Evolutionary conservation across 2,888 invertebrate genomes (phyloP).

Genomic region (Xestobium rufovillosum): DNA sequence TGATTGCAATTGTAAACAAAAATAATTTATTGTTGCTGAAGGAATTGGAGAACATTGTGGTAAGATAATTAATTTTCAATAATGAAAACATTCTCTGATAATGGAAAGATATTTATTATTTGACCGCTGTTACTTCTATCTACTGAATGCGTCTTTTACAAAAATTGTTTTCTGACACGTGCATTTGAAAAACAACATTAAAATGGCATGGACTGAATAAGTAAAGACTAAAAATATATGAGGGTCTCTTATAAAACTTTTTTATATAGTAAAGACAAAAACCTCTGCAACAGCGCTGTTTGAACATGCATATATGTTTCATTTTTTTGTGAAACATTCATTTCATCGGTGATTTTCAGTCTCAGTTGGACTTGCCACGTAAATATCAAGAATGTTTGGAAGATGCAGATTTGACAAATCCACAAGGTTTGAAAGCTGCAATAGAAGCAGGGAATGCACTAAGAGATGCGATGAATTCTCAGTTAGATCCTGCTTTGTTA

Average conservation of each 20-base stretch:
- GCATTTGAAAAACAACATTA: too few relatives aligned
- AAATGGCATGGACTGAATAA: too few relatives aligned
- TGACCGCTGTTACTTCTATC: too few relatives aligned
- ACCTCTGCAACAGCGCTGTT: too few relatives aligned
- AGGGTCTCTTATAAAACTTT: too few relatives aligned
- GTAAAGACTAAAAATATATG: too few relatives aligned
- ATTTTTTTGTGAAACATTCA: slow-evolving; percentile 11
- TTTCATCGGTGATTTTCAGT: slow-evolving; percentile 39
- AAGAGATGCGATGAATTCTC: slow-evolving; percentile 64
- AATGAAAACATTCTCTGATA: slow-evolving; percentile 25
- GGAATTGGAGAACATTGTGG: slow-evolving; percentile 72
- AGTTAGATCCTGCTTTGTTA: slow-evolving; percentile 56
- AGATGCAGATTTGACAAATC: slow-evolving; percentile 64
- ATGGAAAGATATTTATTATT: too few relatives aligned
- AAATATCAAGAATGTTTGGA: slow-evolving; percentile 59
- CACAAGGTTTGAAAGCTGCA: slow-evolving; percentile 54
- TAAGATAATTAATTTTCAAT: too few relatives aligned
- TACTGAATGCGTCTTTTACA: too few relatives aligned
- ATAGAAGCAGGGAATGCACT: slow-evolving; percentile 66
- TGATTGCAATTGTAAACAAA: slow-evolving; percentile 76
- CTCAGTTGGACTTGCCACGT: slow-evolving; percentile 61
- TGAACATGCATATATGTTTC: too few relatives aligned
- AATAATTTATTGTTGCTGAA: slow-evolving; percentile 75
- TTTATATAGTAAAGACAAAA: too few relatives aligned
- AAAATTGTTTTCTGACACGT: too few relatives aligned